These are phyloP conservation scores for Phylloscopus whistleri DNA, from an alignment of 2,113 vertebrate genomes.

Conservation along the genomic window DNA sequence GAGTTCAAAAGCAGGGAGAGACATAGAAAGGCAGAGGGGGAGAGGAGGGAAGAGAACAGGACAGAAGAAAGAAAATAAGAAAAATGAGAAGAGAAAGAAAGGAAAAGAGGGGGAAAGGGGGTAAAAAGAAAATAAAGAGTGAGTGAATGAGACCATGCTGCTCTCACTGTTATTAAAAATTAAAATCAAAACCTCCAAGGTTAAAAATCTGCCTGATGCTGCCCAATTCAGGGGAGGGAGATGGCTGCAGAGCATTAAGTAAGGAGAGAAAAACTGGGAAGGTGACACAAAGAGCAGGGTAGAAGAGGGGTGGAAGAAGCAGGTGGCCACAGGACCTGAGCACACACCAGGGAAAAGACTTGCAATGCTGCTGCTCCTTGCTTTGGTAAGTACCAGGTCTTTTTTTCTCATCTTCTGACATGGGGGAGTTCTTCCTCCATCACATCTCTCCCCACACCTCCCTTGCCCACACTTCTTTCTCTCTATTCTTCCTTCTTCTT, in stretches of 20 bases:
- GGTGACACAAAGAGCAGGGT: neutral
- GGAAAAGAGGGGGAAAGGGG: neutral
- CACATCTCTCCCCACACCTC: fast-evolving
- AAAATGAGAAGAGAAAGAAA: neutral
- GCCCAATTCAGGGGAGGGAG: neutral
- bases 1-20: neutral
- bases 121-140: neutral
- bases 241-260: neutral
- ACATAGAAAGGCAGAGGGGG: neutral
- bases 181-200: neutral
- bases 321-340: fast-evolving
- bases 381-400: neutral
- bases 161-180: neutral
- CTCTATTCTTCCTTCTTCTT: neutral
- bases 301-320: neutral
- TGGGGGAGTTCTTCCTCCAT: neutral
- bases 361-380: neutral
- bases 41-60: neutral
- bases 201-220: neutral
- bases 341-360: neutral
- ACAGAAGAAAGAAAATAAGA: neutral
- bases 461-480: neutral
- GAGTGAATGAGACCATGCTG: neutral
- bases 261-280: neutral
- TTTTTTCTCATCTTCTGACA: neutral